Conservation (phyloP, 2,888 invertebrate genomes). For the Calameuta pallipes region DNA sequence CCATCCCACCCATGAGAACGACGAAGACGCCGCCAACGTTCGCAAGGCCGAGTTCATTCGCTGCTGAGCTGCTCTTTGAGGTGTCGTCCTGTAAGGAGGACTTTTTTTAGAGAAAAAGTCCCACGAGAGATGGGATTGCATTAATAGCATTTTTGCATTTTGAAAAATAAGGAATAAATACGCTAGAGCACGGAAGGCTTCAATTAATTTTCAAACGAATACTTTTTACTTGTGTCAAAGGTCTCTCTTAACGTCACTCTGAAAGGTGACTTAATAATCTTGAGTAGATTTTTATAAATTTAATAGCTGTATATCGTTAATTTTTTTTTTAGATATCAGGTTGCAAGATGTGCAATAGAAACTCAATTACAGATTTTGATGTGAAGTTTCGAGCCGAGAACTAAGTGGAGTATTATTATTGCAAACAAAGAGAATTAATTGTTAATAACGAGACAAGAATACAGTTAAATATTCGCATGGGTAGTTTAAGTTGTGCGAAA, state of each 20-base stretch:
- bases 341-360: background rate
- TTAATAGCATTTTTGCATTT: conserved; percentile 17
- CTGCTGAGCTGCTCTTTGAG: conserved; percentile 86
- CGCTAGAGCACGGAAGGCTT: background rate
- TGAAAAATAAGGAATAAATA: background rate
- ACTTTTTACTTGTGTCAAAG: background rate
- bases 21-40: conserved; percentile 97
- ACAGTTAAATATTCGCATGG: background rate
- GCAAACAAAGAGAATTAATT: background rate
- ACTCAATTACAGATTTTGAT: background rate
- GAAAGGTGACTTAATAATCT: background rate
- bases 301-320: too few relatives aligned
- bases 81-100: conserved; percentile 77
- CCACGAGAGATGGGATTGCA: conserved; percentile 21
- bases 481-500: background rate
- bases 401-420: background rate
- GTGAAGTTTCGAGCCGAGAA: background rate
- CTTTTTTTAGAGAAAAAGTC: conserved; percentile 16
- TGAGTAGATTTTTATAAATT: too few relatives aligned
- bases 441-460: background rate
- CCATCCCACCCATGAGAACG: conserved; percentile 93
- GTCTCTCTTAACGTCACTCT: background rate
- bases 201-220: background rate
- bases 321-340: background rate
- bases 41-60: conserved; percentile 90